phyloP scores from a whole-genome alignment of 2,797 vertebrate species.

The Myiotriccus ornatus region DNA sequence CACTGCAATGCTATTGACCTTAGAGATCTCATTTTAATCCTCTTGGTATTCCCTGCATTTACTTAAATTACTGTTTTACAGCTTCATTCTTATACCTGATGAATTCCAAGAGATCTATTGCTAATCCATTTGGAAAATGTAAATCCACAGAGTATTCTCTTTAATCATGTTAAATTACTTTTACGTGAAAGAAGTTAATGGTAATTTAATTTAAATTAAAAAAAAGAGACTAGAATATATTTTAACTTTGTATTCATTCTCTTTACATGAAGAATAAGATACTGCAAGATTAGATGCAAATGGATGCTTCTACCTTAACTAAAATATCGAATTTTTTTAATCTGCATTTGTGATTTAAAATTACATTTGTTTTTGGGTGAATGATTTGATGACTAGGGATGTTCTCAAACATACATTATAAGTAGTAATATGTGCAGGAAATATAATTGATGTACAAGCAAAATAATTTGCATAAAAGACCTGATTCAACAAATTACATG shows the following conservation, averaged over 20 bases:
- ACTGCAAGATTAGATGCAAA: background rate
- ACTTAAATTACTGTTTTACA: slow-evolving; percentile 59
- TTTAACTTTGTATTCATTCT: background rate
- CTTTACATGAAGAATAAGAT: background rate
- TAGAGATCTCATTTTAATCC: slow-evolving; percentile 46
- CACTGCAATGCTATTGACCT: background rate
- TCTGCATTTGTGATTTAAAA: slow-evolving; percentile 1
- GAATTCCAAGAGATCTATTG: slow-evolving; percentile 43
- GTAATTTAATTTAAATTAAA: slow-evolving; percentile 33
- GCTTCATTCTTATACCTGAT: slow-evolving; percentile 37
- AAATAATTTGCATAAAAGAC: background rate
- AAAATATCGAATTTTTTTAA: background rate
- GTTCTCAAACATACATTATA: background rate
- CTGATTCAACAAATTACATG: background rate
- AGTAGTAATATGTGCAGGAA: background rate
- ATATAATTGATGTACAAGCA: background rate
- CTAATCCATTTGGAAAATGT: slow-evolving; percentile 60
- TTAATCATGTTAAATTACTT: slow-evolving; percentile 38
- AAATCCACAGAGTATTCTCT: slow-evolving; percentile 49
- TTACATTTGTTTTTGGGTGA: background rate
- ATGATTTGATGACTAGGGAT: background rate
- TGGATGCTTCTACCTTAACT: background rate
- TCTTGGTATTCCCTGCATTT: slow-evolving; percentile 55
- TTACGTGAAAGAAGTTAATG: background rate
- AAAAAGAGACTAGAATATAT: background rate